A percentile compares a stretch with the other conserved stretches of the same genome.
These are phyloP conservation scores for Synergus laeviventris DNA, from an alignment of 2,888 invertebrate species.

Conservation along the genomic window DNA sequence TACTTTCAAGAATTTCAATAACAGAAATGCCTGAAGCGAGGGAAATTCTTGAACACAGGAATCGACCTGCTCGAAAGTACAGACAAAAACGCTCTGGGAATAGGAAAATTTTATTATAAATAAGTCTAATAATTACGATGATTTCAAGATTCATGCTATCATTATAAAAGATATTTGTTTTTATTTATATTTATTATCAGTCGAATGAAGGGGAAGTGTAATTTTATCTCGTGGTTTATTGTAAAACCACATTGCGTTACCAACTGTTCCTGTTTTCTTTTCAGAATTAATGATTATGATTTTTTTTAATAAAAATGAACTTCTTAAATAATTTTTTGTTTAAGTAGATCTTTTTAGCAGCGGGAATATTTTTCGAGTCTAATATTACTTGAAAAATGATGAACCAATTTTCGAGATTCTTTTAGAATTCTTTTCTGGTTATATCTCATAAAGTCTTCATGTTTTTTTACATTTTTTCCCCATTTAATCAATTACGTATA, in stretches of 20 bases:
- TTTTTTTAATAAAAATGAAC: background rate
- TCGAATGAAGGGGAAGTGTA: background rate
- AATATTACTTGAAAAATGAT: too few relatives aligned
- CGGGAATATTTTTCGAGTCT: too few relatives aligned
- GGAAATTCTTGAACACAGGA: conserved; percentile 47
- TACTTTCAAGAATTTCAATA: conserved; percentile 66
- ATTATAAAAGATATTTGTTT: background rate
- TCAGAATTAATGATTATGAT: background rate
- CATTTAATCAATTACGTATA: too few relatives aligned
- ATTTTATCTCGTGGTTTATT: background rate
- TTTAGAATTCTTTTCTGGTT: too few relatives aligned
- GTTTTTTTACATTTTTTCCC: too few relatives aligned
- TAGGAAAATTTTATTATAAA: background rate
- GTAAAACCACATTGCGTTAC: background rate
- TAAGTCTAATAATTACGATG: background rate
- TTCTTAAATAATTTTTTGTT: background rate
- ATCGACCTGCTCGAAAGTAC: too few relatives aligned
- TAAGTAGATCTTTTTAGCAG: background rate
- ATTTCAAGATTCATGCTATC: background rate
- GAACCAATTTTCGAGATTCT: too few relatives aligned
- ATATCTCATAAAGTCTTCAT: too few relatives aligned
- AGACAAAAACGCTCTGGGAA: background rate
- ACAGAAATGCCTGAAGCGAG: conserved; percentile 55
- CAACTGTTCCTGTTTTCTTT: background rate
- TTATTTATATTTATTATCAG: background rate